Percentiles rank a stretch among this genome's conserved stretches.
phyloP scores from a whole-genome alignment of 2,888 invertebrate genomes.

The Hipparchia semele region DNA sequence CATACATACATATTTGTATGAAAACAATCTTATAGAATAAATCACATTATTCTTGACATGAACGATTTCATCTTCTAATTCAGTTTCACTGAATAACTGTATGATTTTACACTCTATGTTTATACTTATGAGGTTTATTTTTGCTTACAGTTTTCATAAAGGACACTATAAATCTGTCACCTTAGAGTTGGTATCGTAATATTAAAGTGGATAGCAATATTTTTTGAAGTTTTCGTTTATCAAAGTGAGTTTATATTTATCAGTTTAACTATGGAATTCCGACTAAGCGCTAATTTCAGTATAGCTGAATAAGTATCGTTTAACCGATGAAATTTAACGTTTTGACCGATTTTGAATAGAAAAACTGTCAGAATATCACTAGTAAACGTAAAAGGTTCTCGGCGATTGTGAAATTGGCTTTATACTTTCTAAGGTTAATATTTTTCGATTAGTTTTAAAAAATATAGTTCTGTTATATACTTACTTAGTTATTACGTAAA shows the following conservation, averaged over 20 bases:
- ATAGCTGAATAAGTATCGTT: too few relatives aligned
- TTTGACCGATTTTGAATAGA: too few relatives aligned
- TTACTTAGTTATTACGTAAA: neutral
- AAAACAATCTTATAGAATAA: slow-evolving; percentile 33
- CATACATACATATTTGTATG: slow-evolving; percentile 5
- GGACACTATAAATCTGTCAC: slow-evolving; percentile 14
- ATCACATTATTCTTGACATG: slow-evolving; percentile 32
- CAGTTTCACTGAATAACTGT: neutral
- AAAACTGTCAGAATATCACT: too few relatives aligned
- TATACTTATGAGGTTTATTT: neutral
- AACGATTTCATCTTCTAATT: slow-evolving; percentile 38
- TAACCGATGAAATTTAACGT: too few relatives aligned
- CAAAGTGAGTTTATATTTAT: neutral
- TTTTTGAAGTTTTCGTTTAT: slow-evolving; percentile 5
- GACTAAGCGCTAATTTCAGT: neutral
- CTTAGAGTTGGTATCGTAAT: slow-evolving; percentile 8
- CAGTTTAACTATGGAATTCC: neutral
- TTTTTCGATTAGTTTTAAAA: too few relatives aligned
- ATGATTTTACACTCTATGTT: neutral
- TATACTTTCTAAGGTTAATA: too few relatives aligned
- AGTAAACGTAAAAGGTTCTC: too few relatives aligned
- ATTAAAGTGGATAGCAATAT: slow-evolving; percentile 15
- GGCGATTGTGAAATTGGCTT: too few relatives aligned
- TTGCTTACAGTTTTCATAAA: neutral
- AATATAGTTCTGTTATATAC: too few relatives aligned